These are phyloP conservation scores for Sitta europaea DNA, from an alignment of 2,113 vertebrate species.

Conservation along the genomic window DNA sequence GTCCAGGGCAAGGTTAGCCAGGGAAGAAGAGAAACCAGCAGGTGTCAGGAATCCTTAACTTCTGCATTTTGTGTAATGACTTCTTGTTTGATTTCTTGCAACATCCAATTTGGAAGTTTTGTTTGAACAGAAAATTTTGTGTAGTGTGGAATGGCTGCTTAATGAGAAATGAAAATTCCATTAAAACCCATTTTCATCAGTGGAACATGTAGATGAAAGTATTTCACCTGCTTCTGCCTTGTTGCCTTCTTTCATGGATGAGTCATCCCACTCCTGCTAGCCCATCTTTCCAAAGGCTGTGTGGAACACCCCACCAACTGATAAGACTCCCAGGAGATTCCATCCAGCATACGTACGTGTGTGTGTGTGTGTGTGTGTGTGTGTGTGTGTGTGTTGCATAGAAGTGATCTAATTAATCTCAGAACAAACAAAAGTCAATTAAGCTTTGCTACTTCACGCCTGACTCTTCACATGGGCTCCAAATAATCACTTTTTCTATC, in stretches of 20 bases:
- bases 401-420: background rate
- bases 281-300: background rate
- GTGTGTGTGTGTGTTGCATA: background rate
- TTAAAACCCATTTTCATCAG: background rate
- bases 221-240: background rate
- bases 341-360: rapidly evolving
- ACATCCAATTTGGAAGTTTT: background rate
- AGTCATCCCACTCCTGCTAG: background rate
- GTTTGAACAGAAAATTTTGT: background rate
- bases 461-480: background rate
- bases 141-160: background rate
- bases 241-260: background rate
- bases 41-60: background rate
- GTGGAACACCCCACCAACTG: background rate
- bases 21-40: background rate
- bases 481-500: background rate
- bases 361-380: too few relatives aligned
- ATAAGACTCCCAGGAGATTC: background rate
- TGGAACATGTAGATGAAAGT: background rate
- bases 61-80: background rate
- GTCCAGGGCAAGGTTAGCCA: background rate
- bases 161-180: background rate
- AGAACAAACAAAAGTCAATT: background rate
- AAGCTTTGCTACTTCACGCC: background rate
- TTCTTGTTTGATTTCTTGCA: background rate